phyloP scores from a whole-genome alignment of 2,797 vertebrate species.

The Sandelia bainsii region DNA sequence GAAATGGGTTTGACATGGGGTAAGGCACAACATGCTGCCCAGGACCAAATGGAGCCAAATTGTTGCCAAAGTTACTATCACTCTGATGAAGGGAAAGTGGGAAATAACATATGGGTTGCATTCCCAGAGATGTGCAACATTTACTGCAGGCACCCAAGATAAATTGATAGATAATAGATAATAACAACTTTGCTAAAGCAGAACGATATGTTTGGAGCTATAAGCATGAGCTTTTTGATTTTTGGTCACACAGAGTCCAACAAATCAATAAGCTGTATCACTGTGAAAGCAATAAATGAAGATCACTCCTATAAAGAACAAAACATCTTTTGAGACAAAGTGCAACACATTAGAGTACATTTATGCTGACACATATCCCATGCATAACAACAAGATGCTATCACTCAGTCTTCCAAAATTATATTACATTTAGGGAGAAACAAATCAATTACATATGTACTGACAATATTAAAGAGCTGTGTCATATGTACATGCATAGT shows the following conservation, averaged over 20 bases:
- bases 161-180: not conserved
- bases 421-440: not conserved
- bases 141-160: not conserved
- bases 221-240: not conserved
- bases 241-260: not conserved
- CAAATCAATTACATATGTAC: not conserved
- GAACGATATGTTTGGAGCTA: not conserved
- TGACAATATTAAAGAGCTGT: not conserved
- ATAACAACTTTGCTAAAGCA: constrained; percentile 17
- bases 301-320: not conserved
- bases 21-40: too few relatives aligned
- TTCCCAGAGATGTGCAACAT: constrained; percentile 7
- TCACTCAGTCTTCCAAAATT: not conserved
- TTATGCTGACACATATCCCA: not conserved
- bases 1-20: too few relatives aligned
- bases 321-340: not conserved
- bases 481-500: not conserved
- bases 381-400: constrained; percentile 7
- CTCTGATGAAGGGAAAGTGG: constrained; percentile 31
- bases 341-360: not conserved
- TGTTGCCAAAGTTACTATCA: constrained; percentile 9
- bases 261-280: not conserved
- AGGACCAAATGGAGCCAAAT: too few relatives aligned
- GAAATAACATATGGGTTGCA: constrained; percentile 23
- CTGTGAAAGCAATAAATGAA: not conserved